Base-by-base conservation (phyloP, 2,888 invertebrate genomes). In the Erebia ligea region DNA sequence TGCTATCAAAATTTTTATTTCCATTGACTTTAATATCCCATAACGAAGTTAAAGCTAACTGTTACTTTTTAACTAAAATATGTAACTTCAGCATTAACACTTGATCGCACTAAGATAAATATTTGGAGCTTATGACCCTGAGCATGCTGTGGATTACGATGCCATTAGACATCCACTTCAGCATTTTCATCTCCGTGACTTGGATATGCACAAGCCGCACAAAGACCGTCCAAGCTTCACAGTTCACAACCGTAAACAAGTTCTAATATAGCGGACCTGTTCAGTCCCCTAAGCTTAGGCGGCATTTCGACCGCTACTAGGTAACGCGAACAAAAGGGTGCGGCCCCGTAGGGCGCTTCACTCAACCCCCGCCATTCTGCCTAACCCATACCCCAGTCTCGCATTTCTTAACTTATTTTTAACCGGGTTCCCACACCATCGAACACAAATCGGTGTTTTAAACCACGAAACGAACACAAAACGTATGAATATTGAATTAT, bases 301-400 rank as follows among this genome's bases (percentile, higher is more conserved):
- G 42, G 4, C 11, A 17, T 42, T 61, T 17, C 61, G 42, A 17
- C 42, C 76, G 72, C 67, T 58, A 68, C 61, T 72, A 74, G 72
- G 74, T 74, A 81, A 78, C 81, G 72, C 71, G 79, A 82, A 80
- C 82, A 81, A 80, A 83, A 88, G 89, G 90, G 90, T 86, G 89
- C 86, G 87, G 84, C 86, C 88, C 87, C 87, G 80, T 82, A 85
- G 88, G 89, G 90, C 86, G 88, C 85, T 19, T 83, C 81, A 86
- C 90, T 89, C 90, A 90, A 91, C 92, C 93, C 93, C 92, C 89
- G 92, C 89, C 91, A 89, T 90, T 87, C 85, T 87, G 88, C 93
- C 93, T 92, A 93, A 93, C 92, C 93, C 93, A 62, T 62, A 62
- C 66, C 66, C 66, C 93, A 90, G 81, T 75, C 78, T 75, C 80